Evolutionary conservation across 2,113 vertebrate species (phyloP).

Genomic region (Manacus vitellinus): DNA sequence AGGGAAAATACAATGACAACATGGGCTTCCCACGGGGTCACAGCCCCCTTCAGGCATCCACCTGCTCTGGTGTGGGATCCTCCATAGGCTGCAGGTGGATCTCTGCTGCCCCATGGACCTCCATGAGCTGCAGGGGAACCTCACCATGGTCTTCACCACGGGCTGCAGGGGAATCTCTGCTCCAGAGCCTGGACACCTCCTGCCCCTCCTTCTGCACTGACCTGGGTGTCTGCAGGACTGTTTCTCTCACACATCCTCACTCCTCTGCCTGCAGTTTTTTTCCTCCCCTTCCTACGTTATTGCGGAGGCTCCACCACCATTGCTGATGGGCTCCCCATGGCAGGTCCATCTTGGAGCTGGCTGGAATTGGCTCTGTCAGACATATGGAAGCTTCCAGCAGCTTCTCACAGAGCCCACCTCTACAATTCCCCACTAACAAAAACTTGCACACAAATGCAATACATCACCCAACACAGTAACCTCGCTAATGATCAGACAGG

Average conservation of each 20-base stretch:
- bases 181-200: not conserved
- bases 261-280: not conserved
- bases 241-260: not conserved
- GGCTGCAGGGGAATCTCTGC: not conserved
- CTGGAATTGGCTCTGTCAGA: not conserved
- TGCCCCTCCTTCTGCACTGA: not conserved
- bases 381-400: not conserved
- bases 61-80: not conserved
- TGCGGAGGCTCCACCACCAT: rapidly evolving
- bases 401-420: not conserved
- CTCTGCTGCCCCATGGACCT: not conserved
- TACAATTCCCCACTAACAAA: not conserved
- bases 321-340: not conserved
- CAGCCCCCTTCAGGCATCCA: not conserved
- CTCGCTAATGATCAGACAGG: not conserved
- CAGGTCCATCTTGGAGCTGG: not conserved
- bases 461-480: not conserved
- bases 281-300: not conserved
- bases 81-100: not conserved
- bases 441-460: not conserved
- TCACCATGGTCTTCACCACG: not conserved
- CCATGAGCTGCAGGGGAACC: not conserved
- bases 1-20: not conserved
- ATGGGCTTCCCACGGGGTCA: not conserved
- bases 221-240: not conserved